Evolutionary conservation across 2,113 vertebrate species (phyloP).

Genomic region (Carassius carassius): DNA sequence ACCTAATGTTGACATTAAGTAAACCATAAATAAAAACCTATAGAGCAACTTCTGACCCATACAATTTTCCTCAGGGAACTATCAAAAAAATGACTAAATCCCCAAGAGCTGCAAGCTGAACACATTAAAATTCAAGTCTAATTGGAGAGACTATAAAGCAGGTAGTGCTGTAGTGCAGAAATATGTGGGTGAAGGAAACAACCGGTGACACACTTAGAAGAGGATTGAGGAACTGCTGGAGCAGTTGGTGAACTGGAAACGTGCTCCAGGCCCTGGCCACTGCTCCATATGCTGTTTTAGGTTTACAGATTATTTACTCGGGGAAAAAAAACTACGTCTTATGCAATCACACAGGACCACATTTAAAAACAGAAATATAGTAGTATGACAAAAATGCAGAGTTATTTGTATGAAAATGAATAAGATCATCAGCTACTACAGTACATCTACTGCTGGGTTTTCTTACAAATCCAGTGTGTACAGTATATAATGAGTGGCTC

Average conservation of each 20-base stretch:
- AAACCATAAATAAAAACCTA: not conserved
- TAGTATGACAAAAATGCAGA: not conserved
- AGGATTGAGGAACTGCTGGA: conserved; percentile 23
- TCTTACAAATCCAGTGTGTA: too few species aligned
- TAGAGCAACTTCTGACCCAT: not conserved
- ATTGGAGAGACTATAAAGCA: conserved; percentile 1
- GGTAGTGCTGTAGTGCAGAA: not conserved
- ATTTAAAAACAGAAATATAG: not conserved
- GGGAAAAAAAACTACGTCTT: conserved; percentile 7
- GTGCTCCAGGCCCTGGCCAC: not conserved
- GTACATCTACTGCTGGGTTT: too few species aligned
- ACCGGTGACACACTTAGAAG: not conserved
- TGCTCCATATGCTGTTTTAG: not conserved
- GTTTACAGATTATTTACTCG: not conserved
- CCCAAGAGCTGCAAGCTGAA: not conserved
- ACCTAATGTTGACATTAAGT: conserved; percentile 1
- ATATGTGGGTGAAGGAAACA: conserved; percentile 13
- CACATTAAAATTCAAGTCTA: not conserved
- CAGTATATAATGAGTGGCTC: too few species aligned
- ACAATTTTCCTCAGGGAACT: not conserved
- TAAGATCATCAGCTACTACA: too few species aligned
- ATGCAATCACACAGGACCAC: not conserved
- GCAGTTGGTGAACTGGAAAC: conserved; percentile 15
- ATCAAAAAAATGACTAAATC: not conserved
- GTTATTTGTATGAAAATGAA: not conserved